These are phyloP conservation scores for Thecocarcelia acutangulata DNA, from an alignment of 2,888 invertebrate species.

Conservation along the genomic window DNA sequence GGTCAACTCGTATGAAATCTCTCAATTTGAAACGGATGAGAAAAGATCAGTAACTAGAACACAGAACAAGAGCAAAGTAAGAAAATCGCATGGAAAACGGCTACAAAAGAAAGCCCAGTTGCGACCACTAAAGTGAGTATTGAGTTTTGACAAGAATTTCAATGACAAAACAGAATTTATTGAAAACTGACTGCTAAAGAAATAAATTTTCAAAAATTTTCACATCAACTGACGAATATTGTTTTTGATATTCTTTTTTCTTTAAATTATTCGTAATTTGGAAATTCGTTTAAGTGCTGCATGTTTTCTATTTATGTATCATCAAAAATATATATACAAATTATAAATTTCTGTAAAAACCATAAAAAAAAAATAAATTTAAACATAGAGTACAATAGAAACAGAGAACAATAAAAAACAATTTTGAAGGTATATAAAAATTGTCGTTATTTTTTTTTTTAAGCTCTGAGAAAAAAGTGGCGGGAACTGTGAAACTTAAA, in stretches of 20 bases:
- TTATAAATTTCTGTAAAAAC: neutral
- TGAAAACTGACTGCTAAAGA: neutral
- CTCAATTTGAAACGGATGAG: neutral
- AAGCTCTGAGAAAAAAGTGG: constrained; percentile 63
- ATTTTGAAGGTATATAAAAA: too few species aligned
- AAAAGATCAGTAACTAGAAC: constrained; percentile 4
- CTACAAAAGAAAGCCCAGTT: constrained; percentile 52
- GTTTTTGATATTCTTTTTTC: constrained; percentile 42
- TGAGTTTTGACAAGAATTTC: constrained; percentile 33
- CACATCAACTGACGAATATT: constrained; percentile 56
- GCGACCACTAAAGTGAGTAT: constrained; percentile 61
- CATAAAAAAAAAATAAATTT: constrained; percentile 11
- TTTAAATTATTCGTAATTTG: constrained; percentile 65
- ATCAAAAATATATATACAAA: constrained; percentile 22
- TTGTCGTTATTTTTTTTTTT: constrained; percentile 20
- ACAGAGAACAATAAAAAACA: too few species aligned
- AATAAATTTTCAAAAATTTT: constrained; percentile 45
- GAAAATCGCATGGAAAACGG: constrained; percentile 56
- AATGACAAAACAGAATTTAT: neutral
- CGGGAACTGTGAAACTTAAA: constrained; percentile 42
- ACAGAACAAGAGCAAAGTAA: constrained; percentile 49
- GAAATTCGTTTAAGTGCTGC: constrained; percentile 40
- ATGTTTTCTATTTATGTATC: constrained; percentile 3
- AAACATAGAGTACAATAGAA: too few species aligned
- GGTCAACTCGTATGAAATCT: constrained; percentile 1